phyloP scores from a whole-genome alignment of 1,140 invertebrate genomes.

The Stenopsyche tienmushanensis region DNA sequence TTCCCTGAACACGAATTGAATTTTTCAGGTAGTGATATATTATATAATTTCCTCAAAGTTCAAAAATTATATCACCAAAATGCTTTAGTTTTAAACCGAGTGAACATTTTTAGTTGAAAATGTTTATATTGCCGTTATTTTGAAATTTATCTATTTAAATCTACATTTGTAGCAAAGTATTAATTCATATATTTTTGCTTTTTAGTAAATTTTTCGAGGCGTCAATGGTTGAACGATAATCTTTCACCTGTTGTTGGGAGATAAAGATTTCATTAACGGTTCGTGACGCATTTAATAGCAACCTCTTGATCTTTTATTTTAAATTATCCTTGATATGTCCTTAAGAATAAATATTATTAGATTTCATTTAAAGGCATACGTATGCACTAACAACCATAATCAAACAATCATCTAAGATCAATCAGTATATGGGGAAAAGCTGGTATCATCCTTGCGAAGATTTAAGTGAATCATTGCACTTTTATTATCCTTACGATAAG shows the following conservation, averaged over 20 bases:
- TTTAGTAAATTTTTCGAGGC: background rate
- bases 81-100: no score
- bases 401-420: background rate
- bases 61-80: background rate
- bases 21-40: no score
- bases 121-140: no score
- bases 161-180: background rate
- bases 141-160: background rate
- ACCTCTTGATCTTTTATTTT: no score
- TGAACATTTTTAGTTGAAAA: no score
- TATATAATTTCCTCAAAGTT: background rate
- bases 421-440: no score
- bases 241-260: conserved; percentile 13
- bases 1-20: no score
- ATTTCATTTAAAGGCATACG: no score
- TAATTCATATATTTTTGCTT: conserved; percentile 10
- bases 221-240: conserved; percentile 3
- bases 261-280: conserved; percentile 27
- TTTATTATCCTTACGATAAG: conserved; percentile 5
- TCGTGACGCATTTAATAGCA: conserved; percentile 14
- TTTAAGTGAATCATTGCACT: background rate
- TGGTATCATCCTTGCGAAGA: background rate
- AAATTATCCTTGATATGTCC: no score
- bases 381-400: background rate
- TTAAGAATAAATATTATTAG: no score